Evolutionary conservation across 2,113 vertebrate genomes (phyloP).

Genomic region (Hemiscyllium ocellatum): DNA sequence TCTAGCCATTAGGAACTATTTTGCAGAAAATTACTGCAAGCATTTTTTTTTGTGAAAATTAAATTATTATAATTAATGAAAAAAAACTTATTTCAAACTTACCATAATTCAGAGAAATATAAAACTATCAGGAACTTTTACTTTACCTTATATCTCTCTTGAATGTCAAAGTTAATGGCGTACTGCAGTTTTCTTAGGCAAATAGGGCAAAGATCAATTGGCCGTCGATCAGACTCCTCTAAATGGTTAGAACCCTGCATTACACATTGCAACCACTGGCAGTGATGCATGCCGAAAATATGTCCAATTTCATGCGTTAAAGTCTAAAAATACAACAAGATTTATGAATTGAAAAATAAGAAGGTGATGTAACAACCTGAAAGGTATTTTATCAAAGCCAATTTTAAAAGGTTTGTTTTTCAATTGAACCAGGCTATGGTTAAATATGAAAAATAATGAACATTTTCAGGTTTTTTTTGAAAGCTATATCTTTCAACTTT

Average conservation of each 20-base stretch:
- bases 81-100: not conserved
- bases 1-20: not conserved
- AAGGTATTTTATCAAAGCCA: not conserved
- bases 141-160: constrained; percentile 45
- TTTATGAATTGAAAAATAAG: not conserved
- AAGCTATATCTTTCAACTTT: not conserved
- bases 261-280: constrained; percentile 62
- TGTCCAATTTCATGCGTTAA: constrained; percentile 60
- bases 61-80: not conserved
- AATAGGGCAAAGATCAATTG: constrained; percentile 59
- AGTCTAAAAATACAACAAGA: constrained; percentile 44
- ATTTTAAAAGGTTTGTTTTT: not conserved
- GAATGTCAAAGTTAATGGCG: constrained; percentile 49
- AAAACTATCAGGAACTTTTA: not conserved
- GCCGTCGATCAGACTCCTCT: constrained; percentile 54
- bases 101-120: not conserved
- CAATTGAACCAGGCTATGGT: not conserved
- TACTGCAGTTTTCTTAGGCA: constrained; percentile 57
- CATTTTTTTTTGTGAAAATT: not conserved
- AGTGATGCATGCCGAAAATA: constrained; percentile 58
- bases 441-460: not conserved
- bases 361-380: not conserved
- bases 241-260: constrained; percentile 69
- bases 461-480: not conserved
- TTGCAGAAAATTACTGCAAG: not conserved